Conservation (phyloP, 1,140 invertebrate genomes). For the Phthorimaea operculella region DNA sequence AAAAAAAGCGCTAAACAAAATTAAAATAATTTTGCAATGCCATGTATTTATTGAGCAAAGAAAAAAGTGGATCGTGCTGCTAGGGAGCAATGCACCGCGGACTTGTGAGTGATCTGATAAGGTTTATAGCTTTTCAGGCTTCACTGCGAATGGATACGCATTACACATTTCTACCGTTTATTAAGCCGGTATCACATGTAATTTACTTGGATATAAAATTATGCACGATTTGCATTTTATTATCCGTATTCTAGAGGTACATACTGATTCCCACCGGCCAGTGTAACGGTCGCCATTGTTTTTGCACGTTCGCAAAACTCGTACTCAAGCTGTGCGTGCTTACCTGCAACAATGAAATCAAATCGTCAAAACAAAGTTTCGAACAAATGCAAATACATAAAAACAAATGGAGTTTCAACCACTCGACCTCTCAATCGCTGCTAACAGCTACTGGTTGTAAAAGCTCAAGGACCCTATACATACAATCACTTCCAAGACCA, state of each 20-base stretch:
- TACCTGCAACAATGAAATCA: constrained; percentile 46
- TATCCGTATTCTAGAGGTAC: not conserved
- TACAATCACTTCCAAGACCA: constrained; percentile 8
- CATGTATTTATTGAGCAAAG: too few species aligned
- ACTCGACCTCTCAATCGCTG: not conserved
- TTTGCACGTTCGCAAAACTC: not conserved
- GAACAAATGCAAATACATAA: constrained; percentile 6
- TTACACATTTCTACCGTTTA: not conserved
- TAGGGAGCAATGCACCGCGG: not conserved
- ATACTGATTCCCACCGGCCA: not conserved
- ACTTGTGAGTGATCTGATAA: constrained; percentile 16
- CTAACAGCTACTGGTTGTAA: not conserved
- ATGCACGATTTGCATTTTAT: not conserved
- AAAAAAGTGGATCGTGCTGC: too few species aligned
- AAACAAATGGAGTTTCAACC: not conserved
- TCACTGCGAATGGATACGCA: constrained; percentile 5
- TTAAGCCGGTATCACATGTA: not conserved
- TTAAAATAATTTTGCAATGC: too few species aligned
- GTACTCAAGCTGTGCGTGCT: too few species aligned
- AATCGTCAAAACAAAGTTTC: constrained; percentile 26
- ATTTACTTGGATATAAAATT: not conserved
- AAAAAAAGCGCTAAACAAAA: too few species aligned
- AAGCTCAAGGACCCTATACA: constrained; percentile 40
- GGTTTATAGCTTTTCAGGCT: constrained; percentile 11
- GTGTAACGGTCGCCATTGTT: not conserved